Conservation (phyloP, 2,113 vertebrate species). For the Colaptes auratus region DNA sequence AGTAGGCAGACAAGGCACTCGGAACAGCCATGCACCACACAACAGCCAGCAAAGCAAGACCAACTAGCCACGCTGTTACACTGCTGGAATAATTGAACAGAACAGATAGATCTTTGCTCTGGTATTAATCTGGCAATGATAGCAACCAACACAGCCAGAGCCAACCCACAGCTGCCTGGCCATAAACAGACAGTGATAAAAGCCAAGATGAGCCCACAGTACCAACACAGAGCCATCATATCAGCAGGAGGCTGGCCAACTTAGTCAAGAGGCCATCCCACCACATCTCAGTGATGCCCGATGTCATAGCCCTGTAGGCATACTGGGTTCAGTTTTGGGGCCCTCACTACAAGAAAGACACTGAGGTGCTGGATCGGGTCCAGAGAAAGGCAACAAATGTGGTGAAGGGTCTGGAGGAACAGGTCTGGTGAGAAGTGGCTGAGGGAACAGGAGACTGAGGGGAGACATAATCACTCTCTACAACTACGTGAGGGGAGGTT, state of each 20-base stretch:
- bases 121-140: background rate
- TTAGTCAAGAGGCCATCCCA: background rate
- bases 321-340: too few species aligned
- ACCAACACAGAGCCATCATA: background rate
- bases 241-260: background rate
- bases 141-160: background rate
- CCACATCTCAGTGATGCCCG: too few species aligned
- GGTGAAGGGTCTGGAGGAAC: too few species aligned
- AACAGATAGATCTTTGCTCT: background rate
- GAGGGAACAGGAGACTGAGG: too few species aligned
- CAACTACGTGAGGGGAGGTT: too few species aligned
- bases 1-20: background rate
- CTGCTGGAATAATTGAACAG: background rate
- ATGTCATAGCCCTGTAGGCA: too few species aligned
- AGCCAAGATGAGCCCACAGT: background rate
- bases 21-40: accelerated
- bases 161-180: background rate
- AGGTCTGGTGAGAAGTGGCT: too few species aligned
- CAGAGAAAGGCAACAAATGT: too few species aligned
- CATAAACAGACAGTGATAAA: background rate
- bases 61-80: background rate
- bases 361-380: too few species aligned
- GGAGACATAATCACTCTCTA: too few species aligned
- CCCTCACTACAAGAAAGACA: too few species aligned
- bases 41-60: background rate